These are phyloP conservation scores for Crematogaster levior DNA, from an alignment of 2,888 invertebrate species.

Conservation along the genomic window DNA sequence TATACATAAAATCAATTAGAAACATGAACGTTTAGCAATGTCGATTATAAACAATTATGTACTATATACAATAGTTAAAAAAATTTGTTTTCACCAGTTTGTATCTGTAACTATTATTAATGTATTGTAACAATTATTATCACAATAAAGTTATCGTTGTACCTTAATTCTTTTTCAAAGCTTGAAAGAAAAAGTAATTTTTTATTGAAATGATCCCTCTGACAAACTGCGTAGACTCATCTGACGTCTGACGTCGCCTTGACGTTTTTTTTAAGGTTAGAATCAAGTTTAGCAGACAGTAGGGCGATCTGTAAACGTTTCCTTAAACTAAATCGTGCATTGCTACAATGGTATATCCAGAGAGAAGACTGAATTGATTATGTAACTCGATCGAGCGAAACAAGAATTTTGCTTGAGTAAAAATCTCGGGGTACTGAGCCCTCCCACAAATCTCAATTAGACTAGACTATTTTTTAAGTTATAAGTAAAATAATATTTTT, in stretches of 20 bases:
- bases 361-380: too few relatives aligned
- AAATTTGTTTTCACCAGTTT: not conserved
- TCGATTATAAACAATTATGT: not conserved
- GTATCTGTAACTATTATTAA: not conserved
- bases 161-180: conserved; percentile 24
- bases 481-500: too few relatives aligned
- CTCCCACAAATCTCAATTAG: too few relatives aligned
- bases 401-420: too few relatives aligned
- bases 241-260: not conserved
- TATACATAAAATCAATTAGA: not conserved
- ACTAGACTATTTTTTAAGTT: too few relatives aligned
- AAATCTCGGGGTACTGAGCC: too few relatives aligned
- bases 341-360: too few relatives aligned
- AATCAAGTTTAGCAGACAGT: not conserved
- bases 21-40: not conserved
- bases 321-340: too few relatives aligned
- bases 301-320: too few relatives aligned
- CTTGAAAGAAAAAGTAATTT: not conserved
- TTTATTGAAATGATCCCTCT: not conserved
- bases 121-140: not conserved
- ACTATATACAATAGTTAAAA: too few relatives aligned
- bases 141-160: not conserved
- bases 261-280: not conserved
- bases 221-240: not conserved
- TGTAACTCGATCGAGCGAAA: too few relatives aligned